These are phyloP conservation scores for Equus przewalskii DNA, from an alignment of 2,113 vertebrate species.

Conservation along the genomic window DNA sequence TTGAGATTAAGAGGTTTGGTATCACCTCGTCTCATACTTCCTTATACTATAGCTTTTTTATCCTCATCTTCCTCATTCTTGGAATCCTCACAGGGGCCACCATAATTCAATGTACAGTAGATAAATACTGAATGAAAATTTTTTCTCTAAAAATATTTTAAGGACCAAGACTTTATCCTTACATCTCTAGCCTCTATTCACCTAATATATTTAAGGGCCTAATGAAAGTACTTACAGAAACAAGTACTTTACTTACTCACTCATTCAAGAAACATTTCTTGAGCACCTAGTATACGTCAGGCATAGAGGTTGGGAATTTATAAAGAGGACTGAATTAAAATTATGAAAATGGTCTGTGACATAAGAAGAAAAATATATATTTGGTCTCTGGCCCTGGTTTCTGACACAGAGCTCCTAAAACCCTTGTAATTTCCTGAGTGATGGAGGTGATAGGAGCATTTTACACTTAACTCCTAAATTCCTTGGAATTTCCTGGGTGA, in stretches of 20 bases:
- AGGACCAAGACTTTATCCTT: slow-evolving; percentile 17
- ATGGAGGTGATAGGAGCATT: not conserved
- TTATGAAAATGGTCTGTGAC: slow-evolving; percentile 25
- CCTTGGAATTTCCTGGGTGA: not conserved
- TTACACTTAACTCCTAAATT: not conserved
- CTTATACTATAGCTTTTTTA: slow-evolving; percentile 6
- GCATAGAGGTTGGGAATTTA: slow-evolving; percentile 52
- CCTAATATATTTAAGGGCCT: not conserved
- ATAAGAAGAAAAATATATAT: not conserved
- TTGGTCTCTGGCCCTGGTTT: not conserved
- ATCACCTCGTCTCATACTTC: not conserved
- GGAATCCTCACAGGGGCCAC: not conserved
- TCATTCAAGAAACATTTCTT: slow-evolving; percentile 53
- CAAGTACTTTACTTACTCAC: slow-evolving; percentile 27
- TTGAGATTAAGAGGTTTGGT: too few species aligned
- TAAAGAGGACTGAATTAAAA: slow-evolving; percentile 41
- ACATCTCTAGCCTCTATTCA: not conserved
- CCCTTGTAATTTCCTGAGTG: not conserved
- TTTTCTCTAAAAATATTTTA: slow-evolving; percentile 33
- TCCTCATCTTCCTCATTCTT: not conserved
- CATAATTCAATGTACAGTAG: slow-evolving; percentile 15
- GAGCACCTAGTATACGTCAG: slow-evolving; percentile 2
- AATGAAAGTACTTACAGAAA: not conserved
- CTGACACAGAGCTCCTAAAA: not conserved
- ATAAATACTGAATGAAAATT: slow-evolving; percentile 38